phyloP scores from a whole-genome alignment of 2,888 invertebrate species.

The Clusia tigrina region DNA sequence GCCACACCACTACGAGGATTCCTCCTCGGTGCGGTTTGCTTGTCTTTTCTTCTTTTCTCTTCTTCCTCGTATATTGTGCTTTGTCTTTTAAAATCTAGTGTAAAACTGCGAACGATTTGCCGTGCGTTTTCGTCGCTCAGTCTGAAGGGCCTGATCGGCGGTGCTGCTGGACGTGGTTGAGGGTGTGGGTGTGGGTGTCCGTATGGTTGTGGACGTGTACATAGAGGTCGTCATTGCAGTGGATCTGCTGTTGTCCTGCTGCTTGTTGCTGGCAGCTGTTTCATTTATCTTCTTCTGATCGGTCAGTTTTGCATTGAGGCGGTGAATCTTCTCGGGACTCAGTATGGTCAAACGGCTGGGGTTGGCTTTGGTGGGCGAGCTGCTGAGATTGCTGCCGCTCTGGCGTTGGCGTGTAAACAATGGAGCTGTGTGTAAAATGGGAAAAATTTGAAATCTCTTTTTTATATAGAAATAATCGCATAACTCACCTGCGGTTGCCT shows the following conservation, averaged over 20 bases:
- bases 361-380: slow-evolving; percentile 32
- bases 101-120: slow-evolving; percentile 51
- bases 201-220: too few relatives aligned
- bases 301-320: slow-evolving; percentile 55
- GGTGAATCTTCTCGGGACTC: slow-evolving; percentile 62
- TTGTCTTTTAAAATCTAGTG: slow-evolving; percentile 43
- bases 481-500: slow-evolving; percentile 36
- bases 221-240: slow-evolving; percentile 16
- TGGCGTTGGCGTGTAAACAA: slow-evolving; percentile 18
- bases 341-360: slow-evolving; percentile 56
- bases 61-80: neutral
- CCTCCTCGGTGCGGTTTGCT: slow-evolving; percentile 6
- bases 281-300: slow-evolving; percentile 56
- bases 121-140: slow-evolving; percentile 48
- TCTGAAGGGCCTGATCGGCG: slow-evolving; percentile 28
- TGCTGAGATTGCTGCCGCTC: slow-evolving; percentile 28
- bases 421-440: neutral
- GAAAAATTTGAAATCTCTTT: slow-evolving; percentile 4
- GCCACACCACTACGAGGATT: too few relatives aligned
- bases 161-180: slow-evolving; percentile 2
- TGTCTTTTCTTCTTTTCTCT: neutral
- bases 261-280: slow-evolving; percentile 31
- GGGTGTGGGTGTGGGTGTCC: slow-evolving; percentile 8
- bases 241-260: too few relatives aligned
- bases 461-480: neutral